Conservation (phyloP, 2,113 vertebrate genomes). For the Cynoglossus semilaevis region DNA sequence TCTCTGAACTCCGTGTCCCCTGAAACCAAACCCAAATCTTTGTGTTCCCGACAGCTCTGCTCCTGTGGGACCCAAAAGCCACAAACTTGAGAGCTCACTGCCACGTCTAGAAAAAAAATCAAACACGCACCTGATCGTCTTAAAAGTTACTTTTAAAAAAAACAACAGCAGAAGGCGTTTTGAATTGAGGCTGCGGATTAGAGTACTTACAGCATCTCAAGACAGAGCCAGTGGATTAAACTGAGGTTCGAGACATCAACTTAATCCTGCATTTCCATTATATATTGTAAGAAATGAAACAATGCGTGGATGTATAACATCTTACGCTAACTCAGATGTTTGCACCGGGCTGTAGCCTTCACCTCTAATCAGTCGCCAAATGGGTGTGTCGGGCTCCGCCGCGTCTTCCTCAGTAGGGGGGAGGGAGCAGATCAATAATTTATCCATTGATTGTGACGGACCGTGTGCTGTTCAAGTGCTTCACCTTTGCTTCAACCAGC, state of each 20-base stretch:
- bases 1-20: neutral
- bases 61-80: conserved; percentile 2
- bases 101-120: conserved; percentile 50
- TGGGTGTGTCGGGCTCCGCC: conserved; percentile 17
- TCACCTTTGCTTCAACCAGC: conserved; percentile 33
- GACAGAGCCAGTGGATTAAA: conserved; percentile 24
- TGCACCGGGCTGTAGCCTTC: conserved; percentile 31
- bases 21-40: conserved; percentile 29
- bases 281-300: neutral
- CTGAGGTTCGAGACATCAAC: neutral
- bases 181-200: conserved; percentile 42
- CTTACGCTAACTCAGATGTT: neutral
- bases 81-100: conserved; percentile 27
- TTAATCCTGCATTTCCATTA: conserved; percentile 1
- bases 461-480: conserved; percentile 44
- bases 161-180: neutral
- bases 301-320: conserved; percentile 15
- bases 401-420: conserved; percentile 37
- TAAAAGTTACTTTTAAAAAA: no score
- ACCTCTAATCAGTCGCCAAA: conserved; percentile 26
- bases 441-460: conserved; percentile 58
- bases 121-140: conserved; percentile 10
- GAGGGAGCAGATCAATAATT: conserved; percentile 75
- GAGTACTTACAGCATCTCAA: conserved; percentile 38
- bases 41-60: neutral